A percentile compares a stretch with the other conserved stretches of the same genome.
These are phyloP conservation scores for Apodemia duryi DNA, from an alignment of 2,888 invertebrate species.

Conservation along the genomic window DNA sequence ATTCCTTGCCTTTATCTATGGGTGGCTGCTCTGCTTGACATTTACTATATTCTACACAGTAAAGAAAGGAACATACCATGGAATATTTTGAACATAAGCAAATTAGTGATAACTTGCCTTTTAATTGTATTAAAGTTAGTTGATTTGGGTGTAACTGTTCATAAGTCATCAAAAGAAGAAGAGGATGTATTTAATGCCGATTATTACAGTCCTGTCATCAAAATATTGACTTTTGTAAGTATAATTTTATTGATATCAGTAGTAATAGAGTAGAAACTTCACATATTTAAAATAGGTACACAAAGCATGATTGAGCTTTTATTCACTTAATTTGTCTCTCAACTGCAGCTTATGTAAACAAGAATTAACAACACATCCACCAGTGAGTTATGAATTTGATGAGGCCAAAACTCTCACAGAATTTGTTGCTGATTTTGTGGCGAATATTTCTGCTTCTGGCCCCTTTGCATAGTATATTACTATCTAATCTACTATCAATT, in stretches of 20 bases:
- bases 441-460: no score
- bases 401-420: no score
- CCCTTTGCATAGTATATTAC: no score
- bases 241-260: slow-evolving; percentile 26
- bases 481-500: no score
- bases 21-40: slow-evolving; percentile 86
- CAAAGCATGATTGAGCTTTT: neutral
- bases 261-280: no score
- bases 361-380: no score
- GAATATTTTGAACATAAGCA: slow-evolving; percentile 84
- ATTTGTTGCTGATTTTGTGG: no score
- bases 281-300: no score
- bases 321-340: neutral
- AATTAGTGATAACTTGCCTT: slow-evolving; percentile 82
- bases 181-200: slow-evolving; percentile 82
- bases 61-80: slow-evolving; percentile 89
- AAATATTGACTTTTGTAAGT: slow-evolving; percentile 91
- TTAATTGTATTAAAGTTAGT: slow-evolving; percentile 83
- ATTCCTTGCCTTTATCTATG: slow-evolving; percentile 91
- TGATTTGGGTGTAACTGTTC: slow-evolving; percentile 83
- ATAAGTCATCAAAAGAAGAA: slow-evolving; percentile 71
- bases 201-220: slow-evolving; percentile 87
- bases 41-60: slow-evolving; percentile 86
- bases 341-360: no score
- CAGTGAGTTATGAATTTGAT: no score